Base-by-base conservation (phyloP, 2,797 vertebrate genomes). In the Syndactyla subalaris region DNA sequence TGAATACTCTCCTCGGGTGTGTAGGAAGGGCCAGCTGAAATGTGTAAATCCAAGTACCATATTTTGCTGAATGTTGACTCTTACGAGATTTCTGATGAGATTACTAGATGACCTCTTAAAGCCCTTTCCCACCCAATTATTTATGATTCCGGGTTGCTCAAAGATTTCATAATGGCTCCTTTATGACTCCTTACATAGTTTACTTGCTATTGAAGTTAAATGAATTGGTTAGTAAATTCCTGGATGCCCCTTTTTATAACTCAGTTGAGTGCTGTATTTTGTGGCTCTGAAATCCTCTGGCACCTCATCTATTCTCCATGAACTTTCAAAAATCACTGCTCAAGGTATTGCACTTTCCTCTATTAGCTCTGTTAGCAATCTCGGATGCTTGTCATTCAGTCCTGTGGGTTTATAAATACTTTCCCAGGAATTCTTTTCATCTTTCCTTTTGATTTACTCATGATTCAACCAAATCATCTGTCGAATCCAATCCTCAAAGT, bases 401-500 rank as follows among this genome's bases (percentile, higher is more conserved):
- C 80, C 80, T 94, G 63, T 4, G 80, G 83, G 85, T 93, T 96
- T 95, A 96, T 95, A 93, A 95, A 95, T 93, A 82, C 89, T 92
- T 96, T 81, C 49, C 48, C 67, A 96, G 94, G 95, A 96, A 96
- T 96, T 95, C 93, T 96, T 97, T 97, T 97, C 88, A 96, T 97
- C 88, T 96, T 94, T 54, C 38, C 49, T 77, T 97, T 96, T 95
- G 65, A 92, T 93, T 94, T 93, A 88, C 70, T 86, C 12, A 9
- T 70, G 67, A 65, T 63, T 95, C 85, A 82, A 36, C 73, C 23
- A 49, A 85, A 79, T 90, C 23, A 61, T 88, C 5, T 4, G n/a
- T 79, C 90, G 59, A 86, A 85, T 79, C 41, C 62, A 84, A 49
- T 34, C 59, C 76, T 77, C 29, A 52, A 45, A 78, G 29, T 90